Conservation (phyloP, 2,888 invertebrate genomes). For the Lissocephala sabroskyi region DNA sequence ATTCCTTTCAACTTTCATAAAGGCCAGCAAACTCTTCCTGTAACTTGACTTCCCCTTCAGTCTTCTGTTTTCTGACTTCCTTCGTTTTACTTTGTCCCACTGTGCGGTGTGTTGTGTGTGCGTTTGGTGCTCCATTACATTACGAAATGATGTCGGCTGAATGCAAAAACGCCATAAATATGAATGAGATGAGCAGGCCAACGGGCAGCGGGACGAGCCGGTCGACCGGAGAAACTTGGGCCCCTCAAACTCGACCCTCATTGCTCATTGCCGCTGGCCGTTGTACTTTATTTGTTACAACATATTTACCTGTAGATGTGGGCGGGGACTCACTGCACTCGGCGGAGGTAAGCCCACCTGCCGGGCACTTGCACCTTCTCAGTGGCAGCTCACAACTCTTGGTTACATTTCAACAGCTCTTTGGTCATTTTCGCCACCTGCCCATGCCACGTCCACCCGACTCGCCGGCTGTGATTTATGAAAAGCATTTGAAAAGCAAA, state of each 20-base stretch:
- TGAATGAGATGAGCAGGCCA: conserved; percentile 54
- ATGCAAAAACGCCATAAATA: conserved; percentile 66
- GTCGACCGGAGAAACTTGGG: conserved; percentile 7
- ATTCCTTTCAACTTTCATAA: no score
- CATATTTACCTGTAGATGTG: conserved; percentile 59
- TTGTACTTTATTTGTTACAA: conserved; percentile 63
- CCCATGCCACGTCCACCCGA: conserved; percentile 23
- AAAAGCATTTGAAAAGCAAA: conserved; percentile 55
- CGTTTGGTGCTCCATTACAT: conserved; percentile 35
- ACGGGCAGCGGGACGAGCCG: conserved; percentile 35
- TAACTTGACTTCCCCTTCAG: no score
- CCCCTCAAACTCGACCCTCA: no score
- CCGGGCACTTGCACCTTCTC: background rate
- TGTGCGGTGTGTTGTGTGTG: background rate
- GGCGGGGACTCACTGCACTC: background rate
- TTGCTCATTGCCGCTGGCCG: no score
- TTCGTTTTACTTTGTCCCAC: no score
- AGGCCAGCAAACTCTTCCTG: no score
- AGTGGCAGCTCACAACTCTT: conserved; percentile 6
- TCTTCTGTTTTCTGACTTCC: no score
- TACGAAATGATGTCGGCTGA: conserved; percentile 59
- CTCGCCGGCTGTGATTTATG: conserved; percentile 44
- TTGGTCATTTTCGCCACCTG: conserved; percentile 6
- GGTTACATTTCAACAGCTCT: background rate
- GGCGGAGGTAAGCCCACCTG: conserved; percentile 2